Evolutionary conservation across 2,888 invertebrate species (phyloP).

Genomic region (Xanthia icteritia): DNA sequence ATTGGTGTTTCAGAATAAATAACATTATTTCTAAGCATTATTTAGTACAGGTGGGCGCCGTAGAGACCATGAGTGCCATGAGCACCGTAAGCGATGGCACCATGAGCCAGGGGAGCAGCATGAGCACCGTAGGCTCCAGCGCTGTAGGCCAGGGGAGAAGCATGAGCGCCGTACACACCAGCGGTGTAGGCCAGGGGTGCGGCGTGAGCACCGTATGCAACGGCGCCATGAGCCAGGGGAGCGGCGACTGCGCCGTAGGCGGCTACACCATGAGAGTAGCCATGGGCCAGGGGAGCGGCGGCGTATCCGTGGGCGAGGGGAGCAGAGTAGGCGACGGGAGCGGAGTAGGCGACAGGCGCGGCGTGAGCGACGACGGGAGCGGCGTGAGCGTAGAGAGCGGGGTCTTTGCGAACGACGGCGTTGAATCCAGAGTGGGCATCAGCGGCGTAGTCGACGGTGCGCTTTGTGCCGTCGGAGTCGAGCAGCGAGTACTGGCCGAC

Average conservation of each 20-base stretch:
- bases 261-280: conserved; percentile 13
- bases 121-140: too few relatives aligned
- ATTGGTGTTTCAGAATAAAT: conserved; percentile 56
- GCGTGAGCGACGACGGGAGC: conserved; percentile 78
- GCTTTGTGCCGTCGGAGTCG: conserved; percentile 91
- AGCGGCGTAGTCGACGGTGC: conserved; percentile 91
- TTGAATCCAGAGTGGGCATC: conserved; percentile 90
- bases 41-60: conserved; percentile 57
- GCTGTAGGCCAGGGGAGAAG: conserved; percentile 24
- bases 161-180: conserved; percentile 66
- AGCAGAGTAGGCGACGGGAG: conserved; percentile 65
- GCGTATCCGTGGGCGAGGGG: conserved; percentile 59
- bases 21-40: conserved; percentile 36
- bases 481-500: conserved; percentile 89
- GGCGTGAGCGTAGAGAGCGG: conserved; percentile 75
- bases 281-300: conserved; percentile 38
- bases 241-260: conserved; percentile 71
- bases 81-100: conserved; percentile 60
- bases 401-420: conserved; percentile 89
- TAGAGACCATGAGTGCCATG: conserved; percentile 59
- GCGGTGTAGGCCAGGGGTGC: conserved; percentile 45
- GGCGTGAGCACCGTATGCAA: conserved; percentile 62
- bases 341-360: conserved; percentile 72
- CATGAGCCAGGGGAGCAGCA: conserved; percentile 68
- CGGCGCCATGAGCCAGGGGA: conserved; percentile 72